Conservation (phyloP, 1,140 invertebrate species). For the Ephestia elutella region DNA sequence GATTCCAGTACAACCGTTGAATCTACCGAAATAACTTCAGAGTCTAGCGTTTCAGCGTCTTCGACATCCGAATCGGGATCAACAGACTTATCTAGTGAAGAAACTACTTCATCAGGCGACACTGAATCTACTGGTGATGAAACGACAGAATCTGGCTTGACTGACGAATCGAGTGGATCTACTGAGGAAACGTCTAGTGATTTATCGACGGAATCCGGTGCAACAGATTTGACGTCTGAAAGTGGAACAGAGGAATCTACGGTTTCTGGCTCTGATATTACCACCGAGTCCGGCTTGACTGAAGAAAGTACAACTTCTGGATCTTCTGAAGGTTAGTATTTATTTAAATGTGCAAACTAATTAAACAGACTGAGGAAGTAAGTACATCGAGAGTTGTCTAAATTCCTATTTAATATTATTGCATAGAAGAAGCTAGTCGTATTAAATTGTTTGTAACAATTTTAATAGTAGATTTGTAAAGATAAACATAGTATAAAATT, state of each 20-base stretch:
- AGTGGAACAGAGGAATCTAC: conserved; percentile 3
- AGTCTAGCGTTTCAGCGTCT: no score
- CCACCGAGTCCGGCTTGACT: neutral
- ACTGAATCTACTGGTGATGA: neutral
- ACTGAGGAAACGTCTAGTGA: neutral
- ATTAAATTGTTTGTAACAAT: no score
- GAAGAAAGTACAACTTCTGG: neutral
- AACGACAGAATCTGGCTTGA: conserved; percentile 3
- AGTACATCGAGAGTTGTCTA: no score
- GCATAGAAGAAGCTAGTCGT: no score
- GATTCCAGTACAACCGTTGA: neutral
- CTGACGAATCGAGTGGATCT: neutral
- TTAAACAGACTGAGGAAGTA: no score
- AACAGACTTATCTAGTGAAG: conserved; percentile 10
- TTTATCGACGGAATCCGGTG: neutral
- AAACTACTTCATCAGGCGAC: neutral
- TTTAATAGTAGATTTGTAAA: no score
- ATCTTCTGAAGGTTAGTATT: neutral
- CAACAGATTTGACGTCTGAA: neutral
- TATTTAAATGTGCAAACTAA: no score
- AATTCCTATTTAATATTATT: no score
- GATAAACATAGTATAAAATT: no score
- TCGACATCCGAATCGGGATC: conserved; percentile 3
- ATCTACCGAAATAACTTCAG: no score
- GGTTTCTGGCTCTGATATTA: conserved; percentile 4